Percentiles rank a stretch among this genome's conserved stretches.
Evolutionary conservation across 37 sponge, comb jelly and placozoan species (phyloP).

Genomic region (Chondrilla cf. caribensis): DNA sequence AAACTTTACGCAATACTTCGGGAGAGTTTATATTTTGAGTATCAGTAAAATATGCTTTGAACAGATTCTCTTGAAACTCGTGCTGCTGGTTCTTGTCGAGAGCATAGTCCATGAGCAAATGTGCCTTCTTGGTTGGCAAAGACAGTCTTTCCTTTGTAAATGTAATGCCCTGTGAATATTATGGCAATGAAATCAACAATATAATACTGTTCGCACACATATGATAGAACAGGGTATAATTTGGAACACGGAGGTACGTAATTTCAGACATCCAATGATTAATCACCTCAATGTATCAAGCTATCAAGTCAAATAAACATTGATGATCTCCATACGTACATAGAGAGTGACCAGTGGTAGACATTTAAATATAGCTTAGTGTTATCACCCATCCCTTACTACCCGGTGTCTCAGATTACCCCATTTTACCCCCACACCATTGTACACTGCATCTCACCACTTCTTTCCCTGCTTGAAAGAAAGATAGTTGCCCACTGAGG

Average conservation of each 20-base stretch:
- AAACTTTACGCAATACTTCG: slow-evolving; percentile 27
- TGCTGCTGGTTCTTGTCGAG: slow-evolving; percentile 55
- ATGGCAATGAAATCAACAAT: neutral
- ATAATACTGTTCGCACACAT: too few relatives aligned
- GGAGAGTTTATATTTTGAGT: slow-evolving; percentile 39
- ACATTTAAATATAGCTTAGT: too few relatives aligned
- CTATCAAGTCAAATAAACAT: too few relatives aligned
- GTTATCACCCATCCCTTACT: too few relatives aligned
- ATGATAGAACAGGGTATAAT: neutral
- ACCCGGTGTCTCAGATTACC: too few relatives aligned
- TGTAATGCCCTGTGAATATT: slow-evolving; percentile 17
- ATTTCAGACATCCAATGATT: too few relatives aligned
- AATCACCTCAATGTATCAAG: too few relatives aligned
- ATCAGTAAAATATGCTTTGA: slow-evolving; percentile 53
- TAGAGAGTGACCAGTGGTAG: too few relatives aligned
- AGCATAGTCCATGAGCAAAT: slow-evolving; percentile 61
- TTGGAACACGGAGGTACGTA: too few relatives aligned
- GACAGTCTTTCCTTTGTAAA: slow-evolving; percentile 24
- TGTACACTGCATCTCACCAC: slow-evolving; percentile 46
- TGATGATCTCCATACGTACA: too few relatives aligned
- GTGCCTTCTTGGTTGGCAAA: slow-evolving; percentile 58
- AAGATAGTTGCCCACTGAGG: slow-evolving; percentile 21
- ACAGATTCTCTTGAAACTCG: slow-evolving; percentile 48
- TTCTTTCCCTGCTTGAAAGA: slow-evolving; percentile 20
- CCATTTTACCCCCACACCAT: too few relatives aligned